Base-by-base conservation (phyloP, 2,797 vertebrate species). In the Gallinago nigripennis region DNA sequence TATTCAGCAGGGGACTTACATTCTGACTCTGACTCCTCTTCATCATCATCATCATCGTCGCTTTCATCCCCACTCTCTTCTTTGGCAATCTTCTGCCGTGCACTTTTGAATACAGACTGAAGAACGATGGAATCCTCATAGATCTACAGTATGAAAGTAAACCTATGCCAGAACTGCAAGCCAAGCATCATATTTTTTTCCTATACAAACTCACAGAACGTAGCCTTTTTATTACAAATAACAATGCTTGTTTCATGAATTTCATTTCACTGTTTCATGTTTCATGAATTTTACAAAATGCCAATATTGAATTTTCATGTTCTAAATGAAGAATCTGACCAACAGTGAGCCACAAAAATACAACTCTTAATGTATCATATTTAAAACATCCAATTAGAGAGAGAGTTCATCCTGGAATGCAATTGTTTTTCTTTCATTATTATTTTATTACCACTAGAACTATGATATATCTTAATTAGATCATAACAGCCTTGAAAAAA, bases 71-170 rank as follows among this genome's bases (percentile, higher is more conserved):
- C 99, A 9, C 98, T 99, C 86, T 99, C 99, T 24, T 99, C 98
- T 97, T 99, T 99, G 95, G 98, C 98, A 28, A 99, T 99, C 96
- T 99, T 99, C 96, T 99, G 99, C 92, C 99, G 97, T 43, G 99
- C 99, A 21, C 99, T 99, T 96, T 98, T 99, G 95, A 99, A 99
- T 48, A 99, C 99, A 5, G 99, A 99, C 97, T 99, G 99, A n/a
- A 99, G 98, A 92, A 99, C 99, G 39, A 99, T 99, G 88, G 99
- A 99, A 97, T 99, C 99, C 91, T 99, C 98, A 18, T 99, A 99
- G 96, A 99, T 99, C 99, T 99, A 96, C 45, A 88, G 60, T 33
- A 89, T 76, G 69, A 81, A 68, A 94, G 68, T 11, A 43, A 79
- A 61, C 30, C 68, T 27, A 50, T 57, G 63, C 95, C 89, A 94